Percentiles rank a stretch among this genome's conserved stretches.
These are phyloP conservation scores for Siphamia tubifer DNA, from an alignment of 2,113 vertebrate species.

Conservation along the genomic window DNA sequence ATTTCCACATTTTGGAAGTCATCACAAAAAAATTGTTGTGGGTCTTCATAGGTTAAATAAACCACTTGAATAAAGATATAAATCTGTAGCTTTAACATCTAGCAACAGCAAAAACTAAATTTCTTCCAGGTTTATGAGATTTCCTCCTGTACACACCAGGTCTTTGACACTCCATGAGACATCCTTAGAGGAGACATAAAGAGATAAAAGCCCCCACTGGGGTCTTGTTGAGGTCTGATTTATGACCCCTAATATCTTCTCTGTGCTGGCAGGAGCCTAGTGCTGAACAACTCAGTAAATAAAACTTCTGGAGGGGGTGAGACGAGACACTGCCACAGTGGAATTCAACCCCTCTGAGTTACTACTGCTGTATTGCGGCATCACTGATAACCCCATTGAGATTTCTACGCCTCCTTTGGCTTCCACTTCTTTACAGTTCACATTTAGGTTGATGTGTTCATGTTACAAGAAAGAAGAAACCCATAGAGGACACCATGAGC, in stretches of 20 bases:
- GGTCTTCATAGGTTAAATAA: no score
- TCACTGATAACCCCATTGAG: conserved; percentile 44
- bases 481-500: neutral
- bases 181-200: conserved; percentile 27
- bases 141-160: neutral
- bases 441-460: conserved; percentile 2
- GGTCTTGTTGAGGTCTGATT: conserved; percentile 66
- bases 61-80: neutral
- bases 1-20: no score
- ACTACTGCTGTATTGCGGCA: conserved; percentile 50
- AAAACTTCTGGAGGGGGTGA: conserved; percentile 46
- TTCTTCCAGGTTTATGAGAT: conserved; percentile 15
- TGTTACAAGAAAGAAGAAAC: conserved; percentile 14
- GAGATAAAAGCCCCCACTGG: conserved; percentile 48
- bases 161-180: conserved; percentile 17
- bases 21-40: no score
- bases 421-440: neutral
- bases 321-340: conserved; percentile 47
- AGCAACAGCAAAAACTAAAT: neutral
- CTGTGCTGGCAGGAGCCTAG: conserved; percentile 51
- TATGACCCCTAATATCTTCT: conserved; percentile 69
- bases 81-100: conserved; percentile 19
- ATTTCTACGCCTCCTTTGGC: conserved; percentile 3
- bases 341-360: conserved; percentile 59
- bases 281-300: conserved; percentile 71